Conservation (phyloP, 2,113 vertebrate species). For the Pelodiscus sinensis region DNA sequence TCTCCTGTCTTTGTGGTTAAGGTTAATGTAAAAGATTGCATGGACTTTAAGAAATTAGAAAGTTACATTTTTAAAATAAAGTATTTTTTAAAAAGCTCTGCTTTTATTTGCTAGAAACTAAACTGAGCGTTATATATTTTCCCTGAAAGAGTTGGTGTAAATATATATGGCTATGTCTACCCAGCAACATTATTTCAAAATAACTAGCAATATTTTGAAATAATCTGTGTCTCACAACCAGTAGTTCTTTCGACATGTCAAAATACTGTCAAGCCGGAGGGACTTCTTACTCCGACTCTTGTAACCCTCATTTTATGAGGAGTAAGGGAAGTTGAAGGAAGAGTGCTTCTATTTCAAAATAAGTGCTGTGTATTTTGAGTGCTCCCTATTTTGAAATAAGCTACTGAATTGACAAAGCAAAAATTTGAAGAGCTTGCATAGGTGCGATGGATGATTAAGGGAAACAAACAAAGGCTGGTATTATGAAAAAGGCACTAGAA, state of each 20-base stretch:
- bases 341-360: no score
- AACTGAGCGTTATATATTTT: not conserved
- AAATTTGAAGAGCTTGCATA: not conserved
- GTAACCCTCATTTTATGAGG: no score
- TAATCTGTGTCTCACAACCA: no score
- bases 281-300: no score
- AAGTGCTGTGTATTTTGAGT: no score
- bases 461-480: not conserved
- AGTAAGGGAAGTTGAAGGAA: no score
- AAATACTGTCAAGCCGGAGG: no score
- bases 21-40: not conserved
- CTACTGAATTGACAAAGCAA: not conserved
- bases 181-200: no score
- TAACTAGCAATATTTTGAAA: no score
- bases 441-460: not conserved
- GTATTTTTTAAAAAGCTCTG: not conserved
- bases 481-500: not conserved
- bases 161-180: not conserved
- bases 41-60: not conserved
- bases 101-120: not conserved
- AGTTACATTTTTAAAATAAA: not conserved
- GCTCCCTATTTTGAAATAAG: no score
- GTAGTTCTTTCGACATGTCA: no score
- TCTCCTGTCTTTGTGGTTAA: not conserved
- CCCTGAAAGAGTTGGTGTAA: not conserved